Evolutionary conservation across 1,140 invertebrate species (phyloP).

Genomic region (Battus philenor): DNA sequence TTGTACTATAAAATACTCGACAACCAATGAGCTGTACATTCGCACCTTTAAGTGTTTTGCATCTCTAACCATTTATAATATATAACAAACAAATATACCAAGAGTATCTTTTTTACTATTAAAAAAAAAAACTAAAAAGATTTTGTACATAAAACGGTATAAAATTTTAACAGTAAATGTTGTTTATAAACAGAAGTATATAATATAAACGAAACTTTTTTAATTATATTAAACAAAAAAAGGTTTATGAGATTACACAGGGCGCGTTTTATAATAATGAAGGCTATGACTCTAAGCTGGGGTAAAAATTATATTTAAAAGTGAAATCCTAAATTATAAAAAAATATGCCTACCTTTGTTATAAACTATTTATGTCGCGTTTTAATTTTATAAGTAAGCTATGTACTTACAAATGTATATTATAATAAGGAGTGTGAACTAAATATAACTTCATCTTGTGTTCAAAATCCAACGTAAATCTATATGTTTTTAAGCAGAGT

Average conservation of each 20-base stretch:
- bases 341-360: slow-evolving; percentile 2
- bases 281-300: slow-evolving; percentile 7
- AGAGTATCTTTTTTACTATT: neutral
- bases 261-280: slow-evolving; percentile 11
- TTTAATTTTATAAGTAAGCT: too few relatives aligned
- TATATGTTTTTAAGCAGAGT: too few relatives aligned
- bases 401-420: too few relatives aligned
- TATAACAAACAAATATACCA: too few relatives aligned
- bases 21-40: too few relatives aligned
- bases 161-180: neutral
- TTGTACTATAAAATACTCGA: too few relatives aligned
- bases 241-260: slow-evolving; percentile 9
- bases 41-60: too few relatives aligned
- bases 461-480: too few relatives aligned
- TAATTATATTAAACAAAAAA: slow-evolving; percentile 11
- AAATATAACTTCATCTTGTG: too few relatives aligned
- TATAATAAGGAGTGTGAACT: too few relatives aligned
- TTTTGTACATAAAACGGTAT: neutral
- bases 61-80: too few relatives aligned
- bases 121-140: neutral
- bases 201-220: neutral
- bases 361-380: too few relatives aligned
- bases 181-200: neutral
- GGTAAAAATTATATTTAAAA: slow-evolving; percentile 2
- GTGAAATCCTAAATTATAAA: neutral